Base-by-base conservation (phyloP, 2,888 invertebrate genomes). In the Heteromyza rotundicornis region DNA sequence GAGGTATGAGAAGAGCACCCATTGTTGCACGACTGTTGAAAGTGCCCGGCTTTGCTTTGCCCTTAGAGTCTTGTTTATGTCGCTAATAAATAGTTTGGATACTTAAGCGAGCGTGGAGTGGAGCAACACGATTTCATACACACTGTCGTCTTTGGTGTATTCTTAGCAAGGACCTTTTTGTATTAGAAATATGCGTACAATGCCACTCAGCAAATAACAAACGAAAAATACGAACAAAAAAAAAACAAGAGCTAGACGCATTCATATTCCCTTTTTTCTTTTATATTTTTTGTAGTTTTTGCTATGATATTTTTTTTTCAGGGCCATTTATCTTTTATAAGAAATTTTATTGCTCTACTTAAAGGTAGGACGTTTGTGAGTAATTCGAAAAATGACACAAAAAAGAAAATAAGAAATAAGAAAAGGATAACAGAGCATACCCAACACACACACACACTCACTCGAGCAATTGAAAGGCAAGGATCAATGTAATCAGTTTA, bases 101-200 rank as follows among this genome's bases (percentile, higher is more conserved):
- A 32, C 32, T 44, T 24, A 47, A 23, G 35, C 8, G 44, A 44
- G 19, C n/a, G n/a, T n/a, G n/a, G n/a, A n/a, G n/a, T n/a, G n/a
- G n/a, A n/a, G n/a, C n/a, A n/a, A n/a, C n/a, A n/a, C n/a, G n/a
- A n/a, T n/a, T n/a, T n/a, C n/a, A n/a, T n/a, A n/a, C n/a, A n/a
- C n/a, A n/a, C n/a, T n/a, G n/a, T n/a, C n/a, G n/a, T n/a, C 17
- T 47, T 5, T 14, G 14, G 5, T 19, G 50, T 35, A 44, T 55
- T 58, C 50, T 55, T 55, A 32, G 22, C 40, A 55, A 57, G 62
- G 59, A 61, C 61, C 67, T 63, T 63, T 62, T 62, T n/a, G 64
- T 58, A 62, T 20, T 66, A 60, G 65, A 64, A 68, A 61, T 68
- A 69, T 68, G 69, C 66, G 69, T 69, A 57, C 69, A 66, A 65